Base-by-base conservation (phyloP, 2,888 invertebrate species). In the Epirrita christyi region DNA sequence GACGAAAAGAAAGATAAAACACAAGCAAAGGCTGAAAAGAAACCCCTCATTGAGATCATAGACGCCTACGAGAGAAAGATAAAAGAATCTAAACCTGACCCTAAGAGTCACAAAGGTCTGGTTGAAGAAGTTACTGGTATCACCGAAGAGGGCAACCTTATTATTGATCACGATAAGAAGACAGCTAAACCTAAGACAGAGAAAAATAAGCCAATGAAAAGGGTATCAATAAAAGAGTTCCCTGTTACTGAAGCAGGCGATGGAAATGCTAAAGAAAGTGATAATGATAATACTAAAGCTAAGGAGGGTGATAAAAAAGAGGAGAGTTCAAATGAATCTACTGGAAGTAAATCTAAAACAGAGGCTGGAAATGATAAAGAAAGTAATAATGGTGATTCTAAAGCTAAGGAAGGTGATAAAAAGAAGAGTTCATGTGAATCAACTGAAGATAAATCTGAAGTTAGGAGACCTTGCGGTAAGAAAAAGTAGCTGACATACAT, bases 11-110 rank as follows among this genome's bases (percentile, higher is more conserved):
- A 70, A 6, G 71, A 72, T 49, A 69, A 65, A 13, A 28, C 48
- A 5, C 34, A 55, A n/a, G 63, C 65, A 15, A 27, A 36, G 0
- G 83, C 71, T 13, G 78, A 78, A 66, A 79, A 69, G 48, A 89
- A 86, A 68, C 76, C 85, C 0, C 60, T 88, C 1, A 77, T 86
- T 62, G 83, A 91, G 78, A 78, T 89, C 2, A 78, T 88, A 38
- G 84, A 85, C 37, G 62, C 71, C 21, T 50, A 60, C 32, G 72
- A 74, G 3, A 67, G 76, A 28, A 72, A 70, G 54, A 67, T 67
- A 54, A 36, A 66, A 53, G 60, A 54, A 13, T 58, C 67, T 9
- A 63, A 73, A 59, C 59, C 37, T 36, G 62, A 66, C 43, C 0
- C 61, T 5, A 60, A 67, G 56, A 37, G 13, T 1, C 63, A 49